A percentile compares a stretch with the other conserved stretches of the same genome.
Evolutionary conservation across 2,797 vertebrate species (phyloP).

Genomic region (Capromys pilorides): DNA sequence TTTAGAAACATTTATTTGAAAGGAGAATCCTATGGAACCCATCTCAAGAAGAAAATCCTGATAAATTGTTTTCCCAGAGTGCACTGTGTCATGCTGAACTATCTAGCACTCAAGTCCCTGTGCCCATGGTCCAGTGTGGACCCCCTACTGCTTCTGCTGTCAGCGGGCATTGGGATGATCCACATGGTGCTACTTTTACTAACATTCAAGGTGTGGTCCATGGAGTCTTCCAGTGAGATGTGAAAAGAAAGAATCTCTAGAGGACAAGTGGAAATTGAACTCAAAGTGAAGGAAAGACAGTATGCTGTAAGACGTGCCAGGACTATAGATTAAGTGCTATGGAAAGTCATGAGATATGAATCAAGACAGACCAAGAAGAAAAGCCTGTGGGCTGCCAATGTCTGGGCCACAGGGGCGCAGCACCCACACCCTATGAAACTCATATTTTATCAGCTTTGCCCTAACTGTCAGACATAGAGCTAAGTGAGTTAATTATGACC

Average conservation of each 20-base stretch:
- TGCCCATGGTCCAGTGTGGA: not conserved
- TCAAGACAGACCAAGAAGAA: not conserved
- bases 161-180: not conserved
- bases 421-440: not conserved
- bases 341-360: not conserved
- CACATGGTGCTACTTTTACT: not conserved
- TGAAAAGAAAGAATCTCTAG: not conserved
- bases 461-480: not conserved
- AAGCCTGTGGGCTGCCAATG: not conserved
- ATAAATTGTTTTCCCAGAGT: not conserved
- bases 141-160: not conserved
- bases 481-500: not conserved
- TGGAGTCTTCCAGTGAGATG: not conserved
- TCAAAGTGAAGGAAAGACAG: not conserved
- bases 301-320: not conserved
- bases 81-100: not conserved
- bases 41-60: not conserved
- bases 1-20: not conserved
- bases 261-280: not conserved
- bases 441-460: not conserved
- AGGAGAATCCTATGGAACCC: not conserved
- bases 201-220: rapidly evolving
- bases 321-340: not conserved
- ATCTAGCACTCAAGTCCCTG: not conserved
- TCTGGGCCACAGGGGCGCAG: not conserved